Evolutionary conservation across 2,113 vertebrate species (phyloP).

Genomic region (Promerops cafer): DNA sequence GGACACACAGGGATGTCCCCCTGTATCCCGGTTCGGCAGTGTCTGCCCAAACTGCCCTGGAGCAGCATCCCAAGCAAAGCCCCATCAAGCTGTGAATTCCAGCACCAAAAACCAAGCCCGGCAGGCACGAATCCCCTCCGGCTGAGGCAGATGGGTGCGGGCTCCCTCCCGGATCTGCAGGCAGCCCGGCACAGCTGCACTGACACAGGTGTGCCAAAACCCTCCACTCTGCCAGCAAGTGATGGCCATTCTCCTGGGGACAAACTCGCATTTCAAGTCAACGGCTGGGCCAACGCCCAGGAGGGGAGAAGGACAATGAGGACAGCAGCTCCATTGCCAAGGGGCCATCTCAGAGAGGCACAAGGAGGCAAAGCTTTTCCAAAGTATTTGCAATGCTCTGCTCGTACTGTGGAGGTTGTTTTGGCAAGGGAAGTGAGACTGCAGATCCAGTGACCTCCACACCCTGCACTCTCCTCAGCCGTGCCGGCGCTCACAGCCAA

Average conservation of each 20-base stretch:
- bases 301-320: neutral
- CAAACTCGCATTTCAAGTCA: neutral
- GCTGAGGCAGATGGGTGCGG: rapidly evolving
- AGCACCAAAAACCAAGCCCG: neutral
- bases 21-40: neutral
- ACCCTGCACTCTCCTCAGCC: neutral
- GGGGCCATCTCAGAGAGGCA: neutral
- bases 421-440: neutral
- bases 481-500: neutral
- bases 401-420: neutral
- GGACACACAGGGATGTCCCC: neutral
- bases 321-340: neutral
- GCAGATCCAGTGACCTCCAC: neutral
- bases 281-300: neutral
- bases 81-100: neutral
- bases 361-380: neutral
- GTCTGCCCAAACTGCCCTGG: neutral
- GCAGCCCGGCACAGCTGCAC: neutral
- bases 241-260: neutral
- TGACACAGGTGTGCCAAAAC: neutral
- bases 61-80: neutral
- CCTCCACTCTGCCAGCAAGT: neutral
- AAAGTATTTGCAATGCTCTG: neutral
- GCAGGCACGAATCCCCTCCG: neutral
- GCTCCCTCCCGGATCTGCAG: neutral